Base-by-base conservation (phyloP, 92 coral and sea anemone species). In the Palythoa heliodiscus region DNA sequence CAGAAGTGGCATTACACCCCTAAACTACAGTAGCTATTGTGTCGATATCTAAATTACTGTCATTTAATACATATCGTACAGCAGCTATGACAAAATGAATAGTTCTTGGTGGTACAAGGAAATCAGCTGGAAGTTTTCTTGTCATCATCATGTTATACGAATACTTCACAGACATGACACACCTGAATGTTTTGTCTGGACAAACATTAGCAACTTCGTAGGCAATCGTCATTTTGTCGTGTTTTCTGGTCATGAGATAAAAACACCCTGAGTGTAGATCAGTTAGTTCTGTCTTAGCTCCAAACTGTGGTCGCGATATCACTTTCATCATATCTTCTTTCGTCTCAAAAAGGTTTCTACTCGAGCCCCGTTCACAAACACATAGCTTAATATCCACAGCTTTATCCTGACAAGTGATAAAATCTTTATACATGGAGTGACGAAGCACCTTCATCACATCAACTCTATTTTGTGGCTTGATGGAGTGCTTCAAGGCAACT, bases 381-480 rank as follows among this genome's bases (percentile, higher is more conserved):
- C 98, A 95, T 10, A 95, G 93, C 79, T 93, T 91, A 77, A 90
- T 66, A 35, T 93, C 98, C 52, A 95, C 94, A 17, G 90, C 81
- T 7, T 86, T 77, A 24, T 93, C 95, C 11, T 88, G 89, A 52
- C 98, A 95, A 15, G 83, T 25, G 66, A 76, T 69, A 71, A 87
- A 86, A 64, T 79, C 60, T 64, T 79, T 79, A 22, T 79, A 79
- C 84, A 79, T 79, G 23, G 84, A 79, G 22, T 79, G 84, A 23
- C 84, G 84, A 40, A 61, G 57, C 14, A 61, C 71, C 29, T 63
- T 79, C 22, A 40, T 37, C 63, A 79, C 84, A 8, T 63, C 53
- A 40, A 63, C 84, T 79, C 84, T 71, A 79, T 79, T 71, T 12
- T 17, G 3, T 13, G 84, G 73, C 63, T 63, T 64, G 39, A 79